Evolutionary conservation across 2,113 vertebrate species (phyloP).

Genomic region (Montifringilla adamsi): DNA sequence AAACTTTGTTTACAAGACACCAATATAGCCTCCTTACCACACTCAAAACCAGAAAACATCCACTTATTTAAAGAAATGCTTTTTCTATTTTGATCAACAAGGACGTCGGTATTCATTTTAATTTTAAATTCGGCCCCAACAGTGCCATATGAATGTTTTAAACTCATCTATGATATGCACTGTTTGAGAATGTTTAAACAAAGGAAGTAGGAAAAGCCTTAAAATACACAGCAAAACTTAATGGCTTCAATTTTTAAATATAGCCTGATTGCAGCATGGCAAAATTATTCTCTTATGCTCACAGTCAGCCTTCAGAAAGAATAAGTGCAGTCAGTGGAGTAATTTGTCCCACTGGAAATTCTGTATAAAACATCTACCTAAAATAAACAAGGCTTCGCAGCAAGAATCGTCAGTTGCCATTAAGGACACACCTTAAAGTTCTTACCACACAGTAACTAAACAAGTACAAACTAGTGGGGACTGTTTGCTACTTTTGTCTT

Average conservation of each 20-base stretch:
- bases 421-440: constrained; percentile 79
- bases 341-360: constrained; percentile 66
- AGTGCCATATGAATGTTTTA: constrained; percentile 27
- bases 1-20: constrained; percentile 60
- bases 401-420: constrained; percentile 71
- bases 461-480: constrained; percentile 75
- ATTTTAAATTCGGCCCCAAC: constrained; percentile 23
- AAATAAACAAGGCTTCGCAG: constrained; percentile 74
- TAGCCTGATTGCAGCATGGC: constrained; percentile 31
- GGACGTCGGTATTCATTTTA: constrained; percentile 26
- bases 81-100: constrained; percentile 48
- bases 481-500: constrained; percentile 61
- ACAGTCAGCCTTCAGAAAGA: constrained; percentile 46
- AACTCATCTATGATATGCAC: constrained; percentile 38
- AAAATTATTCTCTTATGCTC: constrained; percentile 43
- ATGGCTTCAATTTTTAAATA: constrained; percentile 39
- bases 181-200: constrained; percentile 58
- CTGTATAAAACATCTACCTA: constrained; percentile 69
- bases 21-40: constrained; percentile 53
- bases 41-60: constrained; percentile 57
- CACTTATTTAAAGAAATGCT: constrained; percentile 57
- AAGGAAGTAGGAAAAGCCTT: constrained; percentile 63
- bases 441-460: constrained; percentile 75
- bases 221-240: constrained; percentile 61
- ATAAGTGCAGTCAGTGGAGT: constrained; percentile 37